Conservation (phyloP, 2,113 vertebrate genomes). For the Neofelis nebulosa region DNA sequence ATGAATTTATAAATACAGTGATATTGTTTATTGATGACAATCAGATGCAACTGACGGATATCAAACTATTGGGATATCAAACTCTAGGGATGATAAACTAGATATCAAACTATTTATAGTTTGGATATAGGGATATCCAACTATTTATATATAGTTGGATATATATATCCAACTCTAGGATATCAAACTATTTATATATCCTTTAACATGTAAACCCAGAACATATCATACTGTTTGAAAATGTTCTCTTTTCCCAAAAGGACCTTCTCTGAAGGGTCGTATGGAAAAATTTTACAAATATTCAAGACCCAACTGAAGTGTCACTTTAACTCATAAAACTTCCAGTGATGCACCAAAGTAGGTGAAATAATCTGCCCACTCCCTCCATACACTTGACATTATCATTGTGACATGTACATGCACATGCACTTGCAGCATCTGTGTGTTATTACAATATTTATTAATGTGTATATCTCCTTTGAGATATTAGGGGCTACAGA, state of each 20-base stretch:
- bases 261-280: neutral
- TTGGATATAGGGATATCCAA: too few species aligned
- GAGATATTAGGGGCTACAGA: neutral
- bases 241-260: neutral
- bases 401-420: neutral
- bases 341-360: neutral
- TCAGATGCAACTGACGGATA: neutral
- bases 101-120: neutral
- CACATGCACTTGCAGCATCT: neutral
- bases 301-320: neutral
- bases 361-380: neutral
- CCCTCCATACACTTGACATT: neutral
- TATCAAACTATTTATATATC: neutral
- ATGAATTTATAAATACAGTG: neutral
- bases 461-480: neutral
- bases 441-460: neutral
- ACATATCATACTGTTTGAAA: neutral
- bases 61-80: too few species aligned
- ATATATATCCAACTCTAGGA: too few species aligned
- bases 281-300: neutral
- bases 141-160: too few species aligned
- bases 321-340: neutral
- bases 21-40: neutral
- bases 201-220: neutral
- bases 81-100: too few species aligned